phyloP scores from a whole-genome alignment of 1,140 invertebrate species.

The Oncopodura yosiiana region DNA sequence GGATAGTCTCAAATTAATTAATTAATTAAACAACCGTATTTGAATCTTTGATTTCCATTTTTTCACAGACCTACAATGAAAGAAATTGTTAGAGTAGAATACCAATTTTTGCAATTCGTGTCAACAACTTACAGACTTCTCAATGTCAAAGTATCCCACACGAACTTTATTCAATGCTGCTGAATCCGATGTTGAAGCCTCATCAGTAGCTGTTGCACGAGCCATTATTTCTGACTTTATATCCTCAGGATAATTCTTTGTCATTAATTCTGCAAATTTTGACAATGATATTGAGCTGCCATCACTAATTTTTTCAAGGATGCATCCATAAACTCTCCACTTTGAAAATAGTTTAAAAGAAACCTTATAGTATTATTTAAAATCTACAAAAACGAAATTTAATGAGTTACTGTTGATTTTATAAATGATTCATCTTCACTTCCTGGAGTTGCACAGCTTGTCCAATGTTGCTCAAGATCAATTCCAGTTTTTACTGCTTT shows the following conservation, averaged over 20 bases:
- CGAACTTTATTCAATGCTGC: slow-evolving; percentile 7
- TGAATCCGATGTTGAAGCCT: background rate
- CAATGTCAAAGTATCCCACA: slow-evolving; percentile 14
- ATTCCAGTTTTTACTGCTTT: slow-evolving; percentile 8
- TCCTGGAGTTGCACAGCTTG: background rate
- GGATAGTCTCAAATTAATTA: background rate
- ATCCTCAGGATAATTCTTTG: slow-evolving; percentile 5
- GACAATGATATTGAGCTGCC: background rate
- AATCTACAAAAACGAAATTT: no score
- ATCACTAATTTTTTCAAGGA: background rate
- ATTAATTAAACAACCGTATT: background rate
- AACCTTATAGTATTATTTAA: no score
- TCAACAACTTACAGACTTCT: slow-evolving; percentile 4
- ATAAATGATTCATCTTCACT: background rate
- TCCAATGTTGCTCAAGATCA: background rate
- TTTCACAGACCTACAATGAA: no score
- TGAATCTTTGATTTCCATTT: no score
- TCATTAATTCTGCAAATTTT: slow-evolving; percentile 17
- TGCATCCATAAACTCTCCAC: slow-evolving; percentile 18
- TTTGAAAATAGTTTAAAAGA: background rate
- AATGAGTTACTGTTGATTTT: background rate
- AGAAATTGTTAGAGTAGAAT: no score
- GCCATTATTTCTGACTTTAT: slow-evolving; percentile 1
- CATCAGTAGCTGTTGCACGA: background rate
- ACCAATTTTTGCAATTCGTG: no score